A percentile compares a stretch with the other conserved stretches of the same genome.
These are phyloP conservation scores for Corticium candelabrum DNA, from an alignment of 37 sponge, comb jelly and placozoan genomes.

Conservation along the genomic window DNA sequence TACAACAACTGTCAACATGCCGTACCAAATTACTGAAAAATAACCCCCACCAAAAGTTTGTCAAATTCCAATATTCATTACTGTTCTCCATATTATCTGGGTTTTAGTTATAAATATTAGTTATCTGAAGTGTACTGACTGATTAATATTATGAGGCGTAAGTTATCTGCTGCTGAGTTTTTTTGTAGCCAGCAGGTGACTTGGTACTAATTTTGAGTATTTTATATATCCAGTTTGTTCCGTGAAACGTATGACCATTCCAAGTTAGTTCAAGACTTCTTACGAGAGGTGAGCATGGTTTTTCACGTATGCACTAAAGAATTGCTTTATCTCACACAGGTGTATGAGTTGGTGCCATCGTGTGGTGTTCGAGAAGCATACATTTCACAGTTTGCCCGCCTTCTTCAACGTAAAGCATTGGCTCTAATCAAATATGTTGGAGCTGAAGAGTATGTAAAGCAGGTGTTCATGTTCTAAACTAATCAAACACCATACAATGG, in stretches of 20 bases:
- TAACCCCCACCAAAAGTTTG: too few relatives aligned
- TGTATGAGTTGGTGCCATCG: conserved; percentile 20
- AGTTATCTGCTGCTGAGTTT: too few relatives aligned
- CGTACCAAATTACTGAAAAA: too few relatives aligned
- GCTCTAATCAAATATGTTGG: conserved; percentile 50
- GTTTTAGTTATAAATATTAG: too few relatives aligned
- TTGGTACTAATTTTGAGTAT: too few relatives aligned
- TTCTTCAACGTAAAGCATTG: conserved; percentile 49
- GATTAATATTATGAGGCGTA: too few relatives aligned
- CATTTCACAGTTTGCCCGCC: conserved; percentile 30
- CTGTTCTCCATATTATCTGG: too few relatives aligned
- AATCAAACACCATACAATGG: conserved; percentile 7
- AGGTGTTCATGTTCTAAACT: not conserved
- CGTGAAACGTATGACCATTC: not conserved
- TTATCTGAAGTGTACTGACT: too few relatives aligned
- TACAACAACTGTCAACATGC: too few relatives aligned
- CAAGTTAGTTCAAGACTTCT: not conserved
- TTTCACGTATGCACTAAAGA: not conserved
- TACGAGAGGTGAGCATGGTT: not conserved
- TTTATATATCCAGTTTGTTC: not conserved
- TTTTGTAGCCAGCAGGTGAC: too few relatives aligned
- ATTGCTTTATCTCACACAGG: conserved; percentile 11
- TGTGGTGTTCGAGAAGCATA: conserved; percentile 42
- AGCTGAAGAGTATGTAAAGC: conserved; percentile 52
- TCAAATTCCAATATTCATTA: too few relatives aligned